Evolutionary conservation across 2,888 invertebrate species (phyloP).

Genomic region (Epinotia bilunana): DNA sequence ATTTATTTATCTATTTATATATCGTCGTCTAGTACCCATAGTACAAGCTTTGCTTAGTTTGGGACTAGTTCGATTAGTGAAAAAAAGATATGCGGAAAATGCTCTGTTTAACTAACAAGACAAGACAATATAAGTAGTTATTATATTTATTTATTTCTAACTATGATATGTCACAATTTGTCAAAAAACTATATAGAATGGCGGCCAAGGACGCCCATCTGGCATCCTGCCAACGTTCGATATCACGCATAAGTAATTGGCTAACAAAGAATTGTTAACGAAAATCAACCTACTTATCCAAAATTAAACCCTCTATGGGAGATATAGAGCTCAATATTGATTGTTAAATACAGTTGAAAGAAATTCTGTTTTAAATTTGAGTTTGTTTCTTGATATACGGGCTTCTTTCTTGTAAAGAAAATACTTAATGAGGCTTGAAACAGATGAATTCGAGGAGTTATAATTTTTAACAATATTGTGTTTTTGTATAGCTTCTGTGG

Average conservation of each 20-base stretch:
- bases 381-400: slow-evolving; percentile 20
- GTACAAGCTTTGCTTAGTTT: no score
- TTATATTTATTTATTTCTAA: no score
- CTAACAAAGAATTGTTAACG: slow-evolving; percentile 37
- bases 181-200: not conserved
- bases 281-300: not conserved
- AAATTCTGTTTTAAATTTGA: slow-evolving; percentile 25
- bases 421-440: slow-evolving; percentile 19
- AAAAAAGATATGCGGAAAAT: no score
- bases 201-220: slow-evolving; percentile 32
- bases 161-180: not conserved
- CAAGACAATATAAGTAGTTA: no score
- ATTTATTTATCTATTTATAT: no score
- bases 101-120: no score
- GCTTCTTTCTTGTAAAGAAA: slow-evolving; percentile 10
- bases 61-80: no score
- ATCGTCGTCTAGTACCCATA: no score
- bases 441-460: not conserved
- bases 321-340: not conserved
- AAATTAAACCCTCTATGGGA: not conserved
- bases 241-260: slow-evolving; percentile 39
- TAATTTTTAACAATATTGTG: not conserved
- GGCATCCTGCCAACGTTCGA: slow-evolving; percentile 36
- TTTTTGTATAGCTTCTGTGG: not conserved
- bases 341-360: not conserved